Conservation (phyloP, 2,888 invertebrate genomes). For the Tribolium freemani region DNA sequence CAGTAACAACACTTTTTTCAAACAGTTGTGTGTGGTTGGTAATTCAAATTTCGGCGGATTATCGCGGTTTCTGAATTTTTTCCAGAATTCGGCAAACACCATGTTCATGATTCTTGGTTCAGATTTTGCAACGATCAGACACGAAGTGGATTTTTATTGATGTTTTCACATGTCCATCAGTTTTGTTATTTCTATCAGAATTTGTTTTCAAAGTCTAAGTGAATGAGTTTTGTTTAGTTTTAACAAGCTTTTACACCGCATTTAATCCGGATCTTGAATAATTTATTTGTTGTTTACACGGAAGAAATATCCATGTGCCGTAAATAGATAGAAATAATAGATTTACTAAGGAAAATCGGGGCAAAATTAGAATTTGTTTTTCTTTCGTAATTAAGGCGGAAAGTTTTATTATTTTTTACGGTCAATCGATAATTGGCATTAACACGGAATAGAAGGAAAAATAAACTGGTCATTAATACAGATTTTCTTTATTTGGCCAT, state of each 20-base stretch:
- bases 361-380: too few species aligned
- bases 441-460: too few species aligned
- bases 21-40: constrained; percentile 41
- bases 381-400: too few species aligned
- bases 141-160: not conserved
- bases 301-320: not conserved
- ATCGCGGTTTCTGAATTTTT: not conserved
- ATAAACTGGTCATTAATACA: too few species aligned
- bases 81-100: not conserved
- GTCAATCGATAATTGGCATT: too few species aligned
- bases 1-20: constrained; percentile 37
- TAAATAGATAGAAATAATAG: too few species aligned
- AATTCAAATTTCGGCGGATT: not conserved
- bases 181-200: not conserved
- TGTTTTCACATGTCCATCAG: constrained; percentile 4
- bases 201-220: not conserved
- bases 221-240: not conserved
- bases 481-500: too few species aligned
- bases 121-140: not conserved
- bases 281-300: not conserved
- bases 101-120: not conserved
- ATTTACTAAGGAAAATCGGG: too few species aligned
- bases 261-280: not conserved
- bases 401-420: too few species aligned
- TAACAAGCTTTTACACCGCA: not conserved